Base-by-base conservation (phyloP, 1,140 invertebrate species). In the Bilobella aurantiaca region DNA sequence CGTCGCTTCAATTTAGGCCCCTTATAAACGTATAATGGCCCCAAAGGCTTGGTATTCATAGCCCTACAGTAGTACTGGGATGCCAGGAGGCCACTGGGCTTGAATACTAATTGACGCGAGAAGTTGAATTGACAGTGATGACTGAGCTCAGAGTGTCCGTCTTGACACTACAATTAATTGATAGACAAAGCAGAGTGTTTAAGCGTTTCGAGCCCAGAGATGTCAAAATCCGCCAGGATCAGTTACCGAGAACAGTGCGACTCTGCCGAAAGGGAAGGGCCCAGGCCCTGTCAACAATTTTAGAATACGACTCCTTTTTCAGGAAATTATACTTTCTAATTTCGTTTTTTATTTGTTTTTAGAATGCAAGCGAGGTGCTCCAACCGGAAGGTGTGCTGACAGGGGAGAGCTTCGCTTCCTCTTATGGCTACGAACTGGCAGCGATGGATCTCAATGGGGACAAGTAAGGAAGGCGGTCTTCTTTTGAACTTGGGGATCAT, bases 361-460 rank as follows among this genome's bases (percentile, higher is more conserved):
- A 63, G 62, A 29, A 31, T 46, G 16, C 25, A 23, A 53, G 49
- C 49, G 56, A 64, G 63, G 32, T 63, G 30, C 29, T 92, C 73
- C 81, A 83, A 23, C 81, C 86, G 3, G 80, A 79, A 5, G 74
- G 86, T 31, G 81, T 84, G 28, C 77, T 93, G 1, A 83, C 83
- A 61, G 91, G 91, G 0, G 89, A 93, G 78, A 89, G 90, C 76
- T 90, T 93, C 75, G 89, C 85, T 1, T 91, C 89, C 1, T 90
- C 87, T 75, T 96, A 89, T 77, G 92, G 93, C 53, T 95, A 94
- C 75, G 88, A 92, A 79, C 77, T 95, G 2, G 79, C 87, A 3
- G 82, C 87, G 2, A 85, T 87, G 21, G 92, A 96, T 79, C 79
- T 94, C 2, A 93, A 96, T 75, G 87, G 87, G 14, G 91, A 96